Evolutionary conservation across 2,888 invertebrate species (phyloP).

Genomic region (Oligia fasciuncula): DNA sequence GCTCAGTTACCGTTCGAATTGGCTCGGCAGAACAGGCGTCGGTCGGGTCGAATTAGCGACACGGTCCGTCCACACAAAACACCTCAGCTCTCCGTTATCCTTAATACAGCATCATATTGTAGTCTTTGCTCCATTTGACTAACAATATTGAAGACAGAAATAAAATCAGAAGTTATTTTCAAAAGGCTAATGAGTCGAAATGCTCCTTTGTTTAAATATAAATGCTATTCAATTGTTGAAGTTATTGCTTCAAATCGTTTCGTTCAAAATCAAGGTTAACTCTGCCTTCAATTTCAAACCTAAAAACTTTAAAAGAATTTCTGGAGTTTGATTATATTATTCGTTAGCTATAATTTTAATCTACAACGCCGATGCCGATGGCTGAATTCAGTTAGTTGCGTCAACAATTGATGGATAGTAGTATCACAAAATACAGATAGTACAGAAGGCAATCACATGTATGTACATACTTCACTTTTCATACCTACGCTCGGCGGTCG

Average conservation of each 20-base stretch:
- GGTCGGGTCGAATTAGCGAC: no score
- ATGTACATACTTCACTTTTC: no score
- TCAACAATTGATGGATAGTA: not conserved
- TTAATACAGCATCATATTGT: no score
- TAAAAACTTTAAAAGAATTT: not conserved
- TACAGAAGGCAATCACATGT: no score
- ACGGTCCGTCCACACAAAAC: no score
- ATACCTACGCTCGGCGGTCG: no score
- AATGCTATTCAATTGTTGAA: conserved; percentile 26
- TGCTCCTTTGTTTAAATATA: conserved; percentile 9
- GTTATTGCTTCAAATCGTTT: conserved; percentile 15
- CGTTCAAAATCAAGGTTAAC: conserved; percentile 3
- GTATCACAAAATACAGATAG: not conserved
- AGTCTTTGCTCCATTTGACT: no score
- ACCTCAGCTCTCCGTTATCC: no score
- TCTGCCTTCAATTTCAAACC: no score
- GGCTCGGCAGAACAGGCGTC: no score
- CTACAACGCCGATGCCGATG: not conserved
- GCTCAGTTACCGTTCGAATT: no score
- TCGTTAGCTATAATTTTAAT: not conserved
- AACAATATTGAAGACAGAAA: conserved; percentile 6
- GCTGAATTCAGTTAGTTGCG: not conserved
- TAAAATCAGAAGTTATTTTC: conserved; percentile 19
- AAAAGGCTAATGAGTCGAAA: conserved; percentile 30
- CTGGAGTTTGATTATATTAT: not conserved